These are phyloP conservation scores for Nephrotoma appendiculata DNA, from an alignment of 2,888 invertebrate genomes.

Conservation along the genomic window DNA sequence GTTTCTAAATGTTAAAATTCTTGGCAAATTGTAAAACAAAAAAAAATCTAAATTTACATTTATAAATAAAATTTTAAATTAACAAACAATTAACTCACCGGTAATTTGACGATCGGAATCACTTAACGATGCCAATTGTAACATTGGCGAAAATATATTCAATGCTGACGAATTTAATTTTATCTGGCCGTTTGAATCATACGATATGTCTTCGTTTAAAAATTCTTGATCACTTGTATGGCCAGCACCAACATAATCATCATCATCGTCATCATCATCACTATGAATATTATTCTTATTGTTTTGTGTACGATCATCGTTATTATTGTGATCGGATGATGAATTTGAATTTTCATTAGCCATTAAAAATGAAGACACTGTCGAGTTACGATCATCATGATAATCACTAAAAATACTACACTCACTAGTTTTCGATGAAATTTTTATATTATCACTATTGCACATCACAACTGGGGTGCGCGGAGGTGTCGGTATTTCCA, in stretches of 20 bases:
- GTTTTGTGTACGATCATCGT: neutral
- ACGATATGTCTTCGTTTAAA: neutral
- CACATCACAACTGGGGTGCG: neutral
- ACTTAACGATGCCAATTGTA: conserved; percentile 15
- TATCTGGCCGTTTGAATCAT: neutral
- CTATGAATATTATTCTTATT: neutral
- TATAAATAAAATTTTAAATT: conserved; percentile 3
- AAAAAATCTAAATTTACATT: conserved; percentile 3
- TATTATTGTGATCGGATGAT: conserved; percentile 2
- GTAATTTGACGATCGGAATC: conserved; percentile 15
- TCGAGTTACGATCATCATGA: neutral
- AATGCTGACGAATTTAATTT: neutral
- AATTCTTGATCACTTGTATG: neutral
- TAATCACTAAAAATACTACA: neutral
- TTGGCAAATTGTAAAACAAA: conserved; percentile 7
- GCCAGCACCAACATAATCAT: neutral
- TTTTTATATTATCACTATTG: neutral
- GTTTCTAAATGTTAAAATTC: conserved; percentile 10
- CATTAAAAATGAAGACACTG: neutral
- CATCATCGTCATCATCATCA: conserved; percentile 2
- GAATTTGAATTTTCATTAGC: neutral
- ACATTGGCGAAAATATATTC: conserved; percentile 13
- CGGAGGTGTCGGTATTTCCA: neutral
- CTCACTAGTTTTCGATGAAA: neutral
- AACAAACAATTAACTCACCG: conserved; percentile 12